These are phyloP conservation scores for Calameuta pallipes DNA, from an alignment of 2,888 invertebrate genomes.

Conservation along the genomic window DNA sequence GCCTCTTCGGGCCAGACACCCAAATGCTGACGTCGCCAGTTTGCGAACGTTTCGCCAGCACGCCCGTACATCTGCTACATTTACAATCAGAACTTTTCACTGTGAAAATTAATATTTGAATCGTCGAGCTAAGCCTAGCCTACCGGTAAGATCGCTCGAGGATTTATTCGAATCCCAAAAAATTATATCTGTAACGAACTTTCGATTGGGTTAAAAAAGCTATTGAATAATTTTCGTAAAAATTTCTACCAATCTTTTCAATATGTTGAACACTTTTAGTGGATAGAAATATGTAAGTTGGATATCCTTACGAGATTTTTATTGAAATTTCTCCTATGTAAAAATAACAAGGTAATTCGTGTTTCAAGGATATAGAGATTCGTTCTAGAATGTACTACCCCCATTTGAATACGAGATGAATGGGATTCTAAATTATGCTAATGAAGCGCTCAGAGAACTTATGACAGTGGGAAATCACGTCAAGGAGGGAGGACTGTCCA, in stretches of 20 bases:
- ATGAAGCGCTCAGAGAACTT: constrained; percentile 42
- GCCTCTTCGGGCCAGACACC: constrained; percentile 42
- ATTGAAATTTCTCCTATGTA: not conserved
- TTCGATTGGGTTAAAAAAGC: not conserved
- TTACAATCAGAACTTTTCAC: constrained; percentile 45
- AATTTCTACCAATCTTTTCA: too few relatives aligned
- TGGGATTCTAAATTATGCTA: constrained; percentile 41
- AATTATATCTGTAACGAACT: not conserved
- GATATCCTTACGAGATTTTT: not conserved
- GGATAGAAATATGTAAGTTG: too few relatives aligned
- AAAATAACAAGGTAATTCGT: not conserved
- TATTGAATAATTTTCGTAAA: not conserved
- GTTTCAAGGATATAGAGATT: not conserved
- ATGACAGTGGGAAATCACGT: constrained; percentile 39
- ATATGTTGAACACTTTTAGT: not conserved
- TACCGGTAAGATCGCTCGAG: not conserved
- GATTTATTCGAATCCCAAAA: not conserved
- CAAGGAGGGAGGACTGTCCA: constrained; percentile 29
- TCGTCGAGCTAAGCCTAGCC: constrained; percentile 24
- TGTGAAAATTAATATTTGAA: constrained; percentile 32
- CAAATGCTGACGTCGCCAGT: constrained; percentile 48
- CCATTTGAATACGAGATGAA: not conserved
- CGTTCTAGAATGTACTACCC: not conserved
- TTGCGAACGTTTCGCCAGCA: constrained; percentile 8
- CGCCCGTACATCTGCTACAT: constrained; percentile 33